Evolutionary conservation across 2,888 invertebrate species (phyloP).

Genomic region (Koerneria pararmatus): DNA sequence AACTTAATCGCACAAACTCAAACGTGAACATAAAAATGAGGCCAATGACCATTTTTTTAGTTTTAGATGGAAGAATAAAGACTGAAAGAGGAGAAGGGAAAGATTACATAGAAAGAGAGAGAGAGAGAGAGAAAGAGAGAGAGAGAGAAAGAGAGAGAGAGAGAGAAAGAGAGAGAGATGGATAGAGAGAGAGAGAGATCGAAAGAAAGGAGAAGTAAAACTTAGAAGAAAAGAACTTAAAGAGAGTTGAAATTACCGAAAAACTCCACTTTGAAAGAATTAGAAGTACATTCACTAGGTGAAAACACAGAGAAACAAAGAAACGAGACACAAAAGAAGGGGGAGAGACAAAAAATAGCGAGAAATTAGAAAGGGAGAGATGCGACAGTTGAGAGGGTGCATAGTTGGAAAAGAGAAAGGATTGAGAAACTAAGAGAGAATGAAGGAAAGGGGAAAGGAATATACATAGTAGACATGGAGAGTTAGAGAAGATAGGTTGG

Average conservation of each 20-base stretch:
- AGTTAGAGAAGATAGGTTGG: no score
- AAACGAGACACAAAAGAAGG: constrained; percentile 13
- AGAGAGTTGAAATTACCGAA: no score
- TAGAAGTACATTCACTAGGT: no score
- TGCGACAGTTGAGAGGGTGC: constrained; percentile 4
- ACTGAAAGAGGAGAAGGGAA: not conserved
- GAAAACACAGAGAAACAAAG: no score
- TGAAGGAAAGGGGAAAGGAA: no score
- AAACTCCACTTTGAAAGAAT: no score
- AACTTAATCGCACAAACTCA: no score
- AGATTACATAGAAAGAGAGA: constrained; percentile 14
- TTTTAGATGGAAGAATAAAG: constrained; percentile 9
- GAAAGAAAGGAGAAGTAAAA: constrained; percentile 5
- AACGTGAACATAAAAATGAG: no score
- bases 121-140: not conserved
- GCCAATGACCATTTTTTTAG: constrained; percentile 18
- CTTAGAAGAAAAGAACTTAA: constrained; percentile 23
- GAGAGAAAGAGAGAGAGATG: constrained; percentile 4
- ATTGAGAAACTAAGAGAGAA: constrained; percentile 12
- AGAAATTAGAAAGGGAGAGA: constrained; percentile 15
- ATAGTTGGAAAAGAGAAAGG: not conserved
- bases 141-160: not conserved
- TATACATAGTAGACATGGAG: no score
- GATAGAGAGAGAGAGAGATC: not conserved
- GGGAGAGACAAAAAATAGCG: no score